Conservation (phyloP, 2,888 invertebrate genomes). For the Tenthredo livida region DNA sequence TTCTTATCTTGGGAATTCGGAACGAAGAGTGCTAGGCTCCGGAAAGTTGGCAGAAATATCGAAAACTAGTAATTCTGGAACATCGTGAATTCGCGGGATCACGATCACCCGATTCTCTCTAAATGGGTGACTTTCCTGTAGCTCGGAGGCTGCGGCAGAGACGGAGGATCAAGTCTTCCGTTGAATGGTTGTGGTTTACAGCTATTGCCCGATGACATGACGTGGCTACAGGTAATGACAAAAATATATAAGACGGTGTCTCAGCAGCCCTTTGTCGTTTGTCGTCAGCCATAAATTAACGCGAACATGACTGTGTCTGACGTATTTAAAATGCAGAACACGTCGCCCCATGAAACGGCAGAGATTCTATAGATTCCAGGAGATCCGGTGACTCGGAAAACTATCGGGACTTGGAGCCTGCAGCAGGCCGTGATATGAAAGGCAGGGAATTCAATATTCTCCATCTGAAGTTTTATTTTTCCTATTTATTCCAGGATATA, state of each 20-base stretch:
- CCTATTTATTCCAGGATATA: neutral
- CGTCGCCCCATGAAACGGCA: neutral
- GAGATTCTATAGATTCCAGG: constrained; percentile 44
- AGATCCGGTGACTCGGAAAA: constrained; percentile 29
- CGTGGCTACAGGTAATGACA: constrained; percentile 3
- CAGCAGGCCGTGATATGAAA: neutral
- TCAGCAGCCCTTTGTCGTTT: constrained; percentile 14
- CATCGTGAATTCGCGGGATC: no score
- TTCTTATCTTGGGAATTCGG: no score
- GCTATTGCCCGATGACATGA: neutral
- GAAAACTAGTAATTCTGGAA: no score
- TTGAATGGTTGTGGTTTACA: neutral
- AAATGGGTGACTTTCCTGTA: neutral
- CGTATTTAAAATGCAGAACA: constrained; percentile 50
- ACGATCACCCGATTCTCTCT: neutral
- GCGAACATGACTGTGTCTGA: constrained; percentile 21
- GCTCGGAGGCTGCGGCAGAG: neutral
- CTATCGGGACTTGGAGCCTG: neutral
- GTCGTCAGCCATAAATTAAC: constrained; percentile 40
- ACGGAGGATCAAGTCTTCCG: neutral
- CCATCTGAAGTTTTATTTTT: neutral
- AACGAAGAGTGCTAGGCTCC: no score
- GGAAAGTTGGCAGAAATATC: no score
- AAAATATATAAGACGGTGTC: constrained; percentile 2
- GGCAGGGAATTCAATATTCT: neutral